Percentiles rank a stretch among this genome's conserved stretches.
phyloP scores from a whole-genome alignment of 2,797 vertebrate genomes.

The Gobio occitaniae region DNA sequence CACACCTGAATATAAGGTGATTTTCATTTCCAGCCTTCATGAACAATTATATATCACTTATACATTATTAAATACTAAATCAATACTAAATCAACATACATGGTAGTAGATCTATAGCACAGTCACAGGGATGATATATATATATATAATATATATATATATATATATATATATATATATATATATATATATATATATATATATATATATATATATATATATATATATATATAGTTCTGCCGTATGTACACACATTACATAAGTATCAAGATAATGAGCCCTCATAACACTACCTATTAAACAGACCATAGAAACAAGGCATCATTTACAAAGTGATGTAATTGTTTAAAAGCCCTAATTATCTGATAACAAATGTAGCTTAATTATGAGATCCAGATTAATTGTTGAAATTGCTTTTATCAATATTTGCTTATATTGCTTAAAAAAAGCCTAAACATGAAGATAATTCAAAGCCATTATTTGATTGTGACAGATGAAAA shows the following conservation, averaged over 20 bases:
- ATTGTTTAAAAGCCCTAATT: not conserved
- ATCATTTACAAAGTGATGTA: not conserved
- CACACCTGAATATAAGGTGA: no score
- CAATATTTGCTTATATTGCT: not conserved
- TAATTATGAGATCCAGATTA: not conserved
- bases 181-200: no score
- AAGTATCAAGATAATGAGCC: constrained; percentile 5
- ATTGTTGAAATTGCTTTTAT: not conserved
- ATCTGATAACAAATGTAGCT: not conserved
- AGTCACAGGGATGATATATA: no score
- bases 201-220: no score
- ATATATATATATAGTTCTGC: not conserved
- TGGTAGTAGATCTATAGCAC: no score
- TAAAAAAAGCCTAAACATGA: not conserved
- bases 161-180: no score
- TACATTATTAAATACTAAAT: no score
- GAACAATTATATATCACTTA: no score
- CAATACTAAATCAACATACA: no score
- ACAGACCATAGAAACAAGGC: not conserved
- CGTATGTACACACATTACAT: not conserved
- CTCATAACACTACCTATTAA: constrained; percentile 9
- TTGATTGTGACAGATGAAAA: not conserved
- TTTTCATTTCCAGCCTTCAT: no score
- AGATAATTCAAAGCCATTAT: not conserved
- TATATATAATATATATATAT: no score